Conservation (phyloP, 1,140 invertebrate genomes). For the Grapholita molesta region DNA sequence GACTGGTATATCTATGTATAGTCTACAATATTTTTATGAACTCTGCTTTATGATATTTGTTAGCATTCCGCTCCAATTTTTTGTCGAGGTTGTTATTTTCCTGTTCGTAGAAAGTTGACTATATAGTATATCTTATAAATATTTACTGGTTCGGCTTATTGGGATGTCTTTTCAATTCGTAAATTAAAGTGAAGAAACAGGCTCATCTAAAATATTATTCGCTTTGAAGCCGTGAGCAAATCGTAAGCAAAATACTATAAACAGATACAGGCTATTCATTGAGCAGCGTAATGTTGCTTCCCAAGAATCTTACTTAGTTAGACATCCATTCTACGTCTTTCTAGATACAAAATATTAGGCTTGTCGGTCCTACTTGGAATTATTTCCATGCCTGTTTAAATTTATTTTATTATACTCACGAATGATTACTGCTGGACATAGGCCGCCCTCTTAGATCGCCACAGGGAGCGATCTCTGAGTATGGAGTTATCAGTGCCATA, state of each 20-base stretch:
- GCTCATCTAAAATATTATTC: not conserved
- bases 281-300: not conserved
- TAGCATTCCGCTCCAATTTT: not conserved
- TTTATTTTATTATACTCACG: no score
- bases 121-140: not conserved
- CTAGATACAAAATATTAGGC: no score
- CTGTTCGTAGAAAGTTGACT: slow-evolving; percentile 5
- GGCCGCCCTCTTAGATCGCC: no score
- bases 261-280: not conserved
- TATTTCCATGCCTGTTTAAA: no score
- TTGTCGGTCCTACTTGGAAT: no score
- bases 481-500: no score
- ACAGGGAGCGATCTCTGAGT: no score
- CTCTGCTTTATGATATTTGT: slow-evolving; percentile 21
- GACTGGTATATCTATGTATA: slow-evolving; percentile 25
- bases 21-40: slow-evolving; percentile 25
- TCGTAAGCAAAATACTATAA: no score
- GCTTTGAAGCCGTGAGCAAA: not conserved
- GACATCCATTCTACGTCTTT: no score
- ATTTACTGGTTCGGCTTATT: not conserved
- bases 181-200: not conserved
- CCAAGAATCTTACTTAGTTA: not conserved
- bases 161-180: not conserved
- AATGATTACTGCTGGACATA: no score
- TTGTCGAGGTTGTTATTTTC: not conserved